Evolutionary conservation across 35 echinoderm and acorn worm species (phyloP), one percentile per base, ranked within the genome.

Genomic region (Anneissia japonica): DNA sequence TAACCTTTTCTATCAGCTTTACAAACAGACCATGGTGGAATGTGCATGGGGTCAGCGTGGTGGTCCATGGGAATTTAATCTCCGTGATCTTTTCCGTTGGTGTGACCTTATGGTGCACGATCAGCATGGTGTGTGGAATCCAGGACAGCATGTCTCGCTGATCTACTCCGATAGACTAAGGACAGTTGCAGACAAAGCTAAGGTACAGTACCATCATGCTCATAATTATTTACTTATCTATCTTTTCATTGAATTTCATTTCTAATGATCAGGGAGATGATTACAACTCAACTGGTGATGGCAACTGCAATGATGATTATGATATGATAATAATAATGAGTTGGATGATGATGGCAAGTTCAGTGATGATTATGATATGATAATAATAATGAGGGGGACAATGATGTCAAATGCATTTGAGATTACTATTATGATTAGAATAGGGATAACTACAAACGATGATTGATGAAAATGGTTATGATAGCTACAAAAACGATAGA

Each of bases 1-100:
- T 14, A 1, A 64, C 19, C 51, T 64, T 64, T 64, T 64, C 26
- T 19, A 45, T 19, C 95, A 99, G 96, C 55, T 99, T 43, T 93
- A 91, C 55, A 34, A 87, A 26, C 41, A 81, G 79, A 90, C 92
- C 0, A 89, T 91, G 75, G 84, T 86, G 38, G 89, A 91, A 23
- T n/a, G 79, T 87, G 75, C 41, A 21, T 99, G 93, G 90, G 96
- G 96, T 84, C 96, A 99, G 89, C 88, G 92, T 76, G 96, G 96
- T 31, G 96, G 96, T 35, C 96, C 96, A 74, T 99, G 96, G 96
- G 96, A 99, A 89, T 99, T 99, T 87, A 99, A 99, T 83, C 92
- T 99, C 0, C 86, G 96, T 36, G 96, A 99, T 73, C 87, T 99
- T 29, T 99, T 99, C 80, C 32, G 96, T 33, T 99, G 96, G 96